Percentiles rank a stretch among this genome's conserved stretches.
phyloP scores from a whole-genome alignment of 2,888 invertebrate species.

The Trichacis sp. region DNA sequence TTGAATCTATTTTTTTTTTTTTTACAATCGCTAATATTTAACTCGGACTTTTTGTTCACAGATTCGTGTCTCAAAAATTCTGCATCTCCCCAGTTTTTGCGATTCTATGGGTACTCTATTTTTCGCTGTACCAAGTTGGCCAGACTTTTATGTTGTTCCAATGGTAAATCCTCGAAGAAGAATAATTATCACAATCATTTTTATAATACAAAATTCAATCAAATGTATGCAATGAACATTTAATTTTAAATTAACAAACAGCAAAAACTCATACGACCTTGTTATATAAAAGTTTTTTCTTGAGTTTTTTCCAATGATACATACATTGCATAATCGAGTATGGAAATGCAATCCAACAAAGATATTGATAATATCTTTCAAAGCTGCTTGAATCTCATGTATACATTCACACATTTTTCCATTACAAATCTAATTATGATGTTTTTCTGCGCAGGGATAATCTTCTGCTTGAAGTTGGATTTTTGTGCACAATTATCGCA shows the following conservation, averaged over 20 bases:
- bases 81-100: constrained; percentile 75
- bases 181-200: no score
- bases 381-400: constrained; percentile 1
- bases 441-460: constrained; percentile 73
- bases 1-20: no score
- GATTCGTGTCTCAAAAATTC: constrained; percentile 74
- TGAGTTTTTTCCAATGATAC: constrained; percentile 29
- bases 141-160: constrained; percentile 81
- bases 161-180: no score
- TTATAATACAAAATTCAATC: no score
- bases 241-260: no score
- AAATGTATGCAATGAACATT: no score
- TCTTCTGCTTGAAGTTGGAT: constrained; percentile 80
- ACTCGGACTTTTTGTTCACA: constrained; percentile 54
- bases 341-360: constrained; percentile 25
- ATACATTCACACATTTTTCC: not conserved
- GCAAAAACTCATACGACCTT: no score
- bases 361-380: constrained; percentile 32
- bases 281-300: no score
- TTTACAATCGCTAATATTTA: not conserved
- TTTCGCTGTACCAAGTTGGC: constrained; percentile 81
- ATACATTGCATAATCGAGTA: constrained; percentile 32
- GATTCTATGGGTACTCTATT: constrained; percentile 78
- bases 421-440: not conserved
- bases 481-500: constrained; percentile 78